Conservation (phyloP, 2,113 vertebrate species). For the Gymnorhina tibicen region DNA sequence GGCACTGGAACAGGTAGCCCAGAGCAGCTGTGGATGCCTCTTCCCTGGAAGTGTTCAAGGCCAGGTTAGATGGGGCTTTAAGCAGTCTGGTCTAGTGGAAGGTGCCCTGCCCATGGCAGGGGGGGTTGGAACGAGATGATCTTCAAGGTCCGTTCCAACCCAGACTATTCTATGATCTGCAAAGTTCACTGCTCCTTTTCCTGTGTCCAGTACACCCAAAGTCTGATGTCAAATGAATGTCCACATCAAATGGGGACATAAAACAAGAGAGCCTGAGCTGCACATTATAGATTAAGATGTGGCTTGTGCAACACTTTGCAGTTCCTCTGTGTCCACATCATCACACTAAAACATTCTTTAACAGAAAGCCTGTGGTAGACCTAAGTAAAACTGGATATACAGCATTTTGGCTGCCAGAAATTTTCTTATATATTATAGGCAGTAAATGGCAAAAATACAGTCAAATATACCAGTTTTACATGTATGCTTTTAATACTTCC, state of each 20-base stretch:
- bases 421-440: neutral
- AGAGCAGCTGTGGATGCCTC: neutral
- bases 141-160: neutral
- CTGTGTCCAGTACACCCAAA: accelerated
- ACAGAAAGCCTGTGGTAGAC: neutral
- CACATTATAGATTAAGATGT: neutral
- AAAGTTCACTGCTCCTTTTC: neutral
- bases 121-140: neutral
- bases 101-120: neutral
- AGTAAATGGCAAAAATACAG: neutral
- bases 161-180: neutral
- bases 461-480: neutral
- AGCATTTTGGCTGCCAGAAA: neutral
- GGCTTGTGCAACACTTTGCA: neutral
- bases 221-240: neutral
- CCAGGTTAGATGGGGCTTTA: neutral
- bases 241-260: neutral
- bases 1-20: neutral
- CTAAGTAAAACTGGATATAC: neutral
- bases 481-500: neutral
- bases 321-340: neutral
- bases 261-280: neutral
- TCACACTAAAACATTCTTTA: neutral
- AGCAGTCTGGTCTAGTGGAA: neutral
- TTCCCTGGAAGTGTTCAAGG: neutral